Conservation (phyloP, 2,888 invertebrate species). For the Ennomos fuscantarius region DNA sequence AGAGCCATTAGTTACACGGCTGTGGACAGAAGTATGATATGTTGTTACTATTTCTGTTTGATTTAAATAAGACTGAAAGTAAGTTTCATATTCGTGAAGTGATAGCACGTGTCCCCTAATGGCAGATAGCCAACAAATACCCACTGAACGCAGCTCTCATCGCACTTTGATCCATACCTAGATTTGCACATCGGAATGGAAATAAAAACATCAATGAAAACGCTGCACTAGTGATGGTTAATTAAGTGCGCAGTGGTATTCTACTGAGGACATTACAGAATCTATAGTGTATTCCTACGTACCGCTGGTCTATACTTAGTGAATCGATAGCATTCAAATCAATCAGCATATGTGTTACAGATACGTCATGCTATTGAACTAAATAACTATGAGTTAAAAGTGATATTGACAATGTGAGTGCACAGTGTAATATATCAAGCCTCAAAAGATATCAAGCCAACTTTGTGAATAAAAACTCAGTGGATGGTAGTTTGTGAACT, state of each 20-base stretch:
- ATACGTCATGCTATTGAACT: conserved; percentile 32
- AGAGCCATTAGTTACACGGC: conserved; percentile 26
- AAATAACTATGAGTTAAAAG: conserved; percentile 52
- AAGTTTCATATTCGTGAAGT: conserved; percentile 49
- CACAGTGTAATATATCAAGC: conserved; percentile 29
- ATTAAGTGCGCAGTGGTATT: conserved; percentile 12
- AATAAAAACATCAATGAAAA: conserved; percentile 7
- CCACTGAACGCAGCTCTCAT: conserved; percentile 35
- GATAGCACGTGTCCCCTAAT: conserved; percentile 46
- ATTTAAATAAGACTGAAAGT: conserved; percentile 47
- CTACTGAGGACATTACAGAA: neutral
- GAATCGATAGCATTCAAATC: conserved; percentile 49
- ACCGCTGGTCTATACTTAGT: conserved; percentile 13
- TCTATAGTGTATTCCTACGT: neutral
- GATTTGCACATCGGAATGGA: conserved; percentile 18
- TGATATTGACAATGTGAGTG: conserved; percentile 31
- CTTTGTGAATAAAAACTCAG: conserved; percentile 39
- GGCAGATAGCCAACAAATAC: conserved; percentile 49
- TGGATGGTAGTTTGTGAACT: conserved; percentile 42
- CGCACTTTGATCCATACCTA: conserved; percentile 43
- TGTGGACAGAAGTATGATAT: conserved; percentile 40
- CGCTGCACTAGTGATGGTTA: conserved; percentile 9
- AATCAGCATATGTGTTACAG: conserved; percentile 23
- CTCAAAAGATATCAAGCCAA: conserved; percentile 41
- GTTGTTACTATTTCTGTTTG: conserved; percentile 46